Percentiles rank a stretch among this genome's conserved stretches.
These are phyloP conservation scores for Conus betulinus DNA, from an alignment of 1,140 invertebrate species.

Conservation along the genomic window DNA sequence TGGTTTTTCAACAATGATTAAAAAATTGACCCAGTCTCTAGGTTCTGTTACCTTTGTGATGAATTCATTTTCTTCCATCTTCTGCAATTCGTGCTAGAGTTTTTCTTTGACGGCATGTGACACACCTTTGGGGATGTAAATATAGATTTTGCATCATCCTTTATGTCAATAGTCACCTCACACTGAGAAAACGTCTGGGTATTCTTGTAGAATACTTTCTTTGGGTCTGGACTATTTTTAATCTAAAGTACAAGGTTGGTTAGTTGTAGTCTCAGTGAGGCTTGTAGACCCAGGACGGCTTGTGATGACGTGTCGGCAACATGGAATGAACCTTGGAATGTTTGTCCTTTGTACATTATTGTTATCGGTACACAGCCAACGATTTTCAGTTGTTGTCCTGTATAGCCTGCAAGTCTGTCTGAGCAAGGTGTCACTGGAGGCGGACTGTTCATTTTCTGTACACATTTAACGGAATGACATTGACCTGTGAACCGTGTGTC, in stretches of 20 bases:
- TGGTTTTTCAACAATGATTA: slow-evolving; percentile 42
- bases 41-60: slow-evolving; percentile 50
- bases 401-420: neutral
- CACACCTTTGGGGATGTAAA: slow-evolving; percentile 34
- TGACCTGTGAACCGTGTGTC: slow-evolving; percentile 24
- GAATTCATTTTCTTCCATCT: slow-evolving; percentile 43
- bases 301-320: neutral
- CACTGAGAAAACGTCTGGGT: slow-evolving; percentile 41
- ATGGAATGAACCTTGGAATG: neutral
- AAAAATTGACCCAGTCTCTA: slow-evolving; percentile 55
- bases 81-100: slow-evolving; percentile 52
- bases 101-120: slow-evolving; percentile 29
- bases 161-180: slow-evolving; percentile 30
- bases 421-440: slow-evolving; percentile 5
- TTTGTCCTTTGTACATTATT: slow-evolving; percentile 7
- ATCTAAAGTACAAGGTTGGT: no score
- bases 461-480: slow-evolving; percentile 30
- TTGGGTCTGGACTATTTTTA: neutral
- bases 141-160: slow-evolving; percentile 37
- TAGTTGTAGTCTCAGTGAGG: no score
- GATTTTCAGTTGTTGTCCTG: neutral
- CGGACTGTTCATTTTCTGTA: slow-evolving; percentile 47
- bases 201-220: slow-evolving; percentile 42
- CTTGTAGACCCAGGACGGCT: no score
- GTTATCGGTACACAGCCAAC: neutral